Conservation (phyloP, 2,113 vertebrate species). For the Callopanchax toddi region DNA sequence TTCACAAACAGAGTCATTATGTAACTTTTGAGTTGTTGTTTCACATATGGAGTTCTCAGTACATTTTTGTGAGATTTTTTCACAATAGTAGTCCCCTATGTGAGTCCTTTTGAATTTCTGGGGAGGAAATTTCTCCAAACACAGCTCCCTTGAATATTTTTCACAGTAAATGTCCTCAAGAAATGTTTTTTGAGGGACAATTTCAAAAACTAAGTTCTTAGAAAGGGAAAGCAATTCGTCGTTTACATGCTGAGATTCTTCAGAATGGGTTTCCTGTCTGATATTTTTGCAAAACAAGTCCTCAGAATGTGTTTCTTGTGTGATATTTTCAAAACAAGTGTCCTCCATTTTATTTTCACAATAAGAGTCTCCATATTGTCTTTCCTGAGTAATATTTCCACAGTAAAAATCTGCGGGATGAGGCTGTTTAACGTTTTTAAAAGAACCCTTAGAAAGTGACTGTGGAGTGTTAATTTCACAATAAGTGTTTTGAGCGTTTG, state of each 20-base stretch:
- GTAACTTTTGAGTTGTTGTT: not conserved
- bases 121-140: too few relatives aligned
- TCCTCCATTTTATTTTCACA: not conserved
- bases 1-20: not conserved
- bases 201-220: not conserved
- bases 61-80: not conserved
- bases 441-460: not conserved
- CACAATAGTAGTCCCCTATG: not conserved
- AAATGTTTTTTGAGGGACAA: rapidly evolving
- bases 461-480: rapidly evolving
- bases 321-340: not conserved
- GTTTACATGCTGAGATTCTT: not conserved
- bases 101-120: too few relatives aligned
- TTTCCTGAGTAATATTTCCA: not conserved
- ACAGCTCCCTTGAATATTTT: too few relatives aligned
- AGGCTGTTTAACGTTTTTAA: not conserved
- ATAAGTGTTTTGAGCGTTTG: not conserved
- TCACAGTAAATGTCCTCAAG: not conserved
- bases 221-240: too few relatives aligned
- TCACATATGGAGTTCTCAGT: not conserved
- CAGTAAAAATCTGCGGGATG: not conserved
- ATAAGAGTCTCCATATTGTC: not conserved
- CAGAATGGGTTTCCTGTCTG: not conserved
- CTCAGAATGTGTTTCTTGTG: not conserved
- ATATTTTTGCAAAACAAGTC: not conserved